These are phyloP conservation scores for Alligator sinensis DNA, from an alignment of 2,113 vertebrate genomes.

Conservation along the genomic window DNA sequence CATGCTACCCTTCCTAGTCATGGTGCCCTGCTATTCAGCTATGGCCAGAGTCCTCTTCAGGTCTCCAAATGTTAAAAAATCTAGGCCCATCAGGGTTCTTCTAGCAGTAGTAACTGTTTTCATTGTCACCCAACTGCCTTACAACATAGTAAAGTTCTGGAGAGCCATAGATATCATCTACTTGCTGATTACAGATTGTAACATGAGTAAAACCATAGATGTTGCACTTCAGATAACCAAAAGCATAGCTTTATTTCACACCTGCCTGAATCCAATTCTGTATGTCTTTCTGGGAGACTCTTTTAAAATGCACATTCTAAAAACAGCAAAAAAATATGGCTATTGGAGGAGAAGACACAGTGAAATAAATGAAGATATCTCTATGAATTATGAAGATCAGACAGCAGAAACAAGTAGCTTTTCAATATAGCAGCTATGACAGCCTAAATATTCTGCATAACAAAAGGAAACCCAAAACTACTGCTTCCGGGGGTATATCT, in stretches of 20 bases:
- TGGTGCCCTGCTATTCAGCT: slow-evolving; percentile 86
- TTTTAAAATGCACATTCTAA: slow-evolving; percentile 86
- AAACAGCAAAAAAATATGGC: slow-evolving; percentile 82
- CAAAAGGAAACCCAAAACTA: neutral
- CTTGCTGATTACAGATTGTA: slow-evolving; percentile 85
- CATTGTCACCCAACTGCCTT: slow-evolving; percentile 91
- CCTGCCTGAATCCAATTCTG: slow-evolving; percentile 93
- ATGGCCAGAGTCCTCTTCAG: slow-evolving; percentile 78
- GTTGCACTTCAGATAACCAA: slow-evolving; percentile 86
- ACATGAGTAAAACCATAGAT: slow-evolving; percentile 86
- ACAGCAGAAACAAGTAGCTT: slow-evolving; percentile 81
- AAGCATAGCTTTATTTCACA: slow-evolving; percentile 89
- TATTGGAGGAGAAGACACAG: slow-evolving; percentile 71
- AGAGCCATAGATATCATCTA: slow-evolving; percentile 87
- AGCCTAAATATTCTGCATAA: neutral
- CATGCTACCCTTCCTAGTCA: slow-evolving; percentile 87
- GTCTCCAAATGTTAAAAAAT: slow-evolving; percentile 81
- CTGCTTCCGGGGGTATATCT: neutral
- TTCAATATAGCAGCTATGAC: slow-evolving; percentile 74
- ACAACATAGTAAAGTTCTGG: slow-evolving; percentile 89
- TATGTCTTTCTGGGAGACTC: slow-evolving; percentile 89
- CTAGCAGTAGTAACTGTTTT: slow-evolving; percentile 87
- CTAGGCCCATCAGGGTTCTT: slow-evolving; percentile 84
- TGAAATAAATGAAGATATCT: slow-evolving; percentile 74
- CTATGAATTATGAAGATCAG: slow-evolving; percentile 73